These are phyloP conservation scores for Ctenomys sociabilis DNA, from an alignment of 2,113 vertebrate species.

Conservation along the genomic window DNA sequence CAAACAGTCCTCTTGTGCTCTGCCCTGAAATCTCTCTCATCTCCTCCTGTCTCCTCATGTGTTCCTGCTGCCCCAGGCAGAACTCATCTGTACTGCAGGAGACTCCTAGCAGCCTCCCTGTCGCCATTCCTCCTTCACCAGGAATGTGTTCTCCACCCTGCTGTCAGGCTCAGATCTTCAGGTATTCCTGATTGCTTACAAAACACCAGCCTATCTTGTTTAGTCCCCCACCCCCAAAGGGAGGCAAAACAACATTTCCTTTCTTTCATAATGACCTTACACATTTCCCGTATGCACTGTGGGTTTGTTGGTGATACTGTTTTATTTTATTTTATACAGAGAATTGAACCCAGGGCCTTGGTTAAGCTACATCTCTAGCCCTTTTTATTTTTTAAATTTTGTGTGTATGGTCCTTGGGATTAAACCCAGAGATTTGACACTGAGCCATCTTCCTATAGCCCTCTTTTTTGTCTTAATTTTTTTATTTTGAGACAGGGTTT, in stretches of 20 bases:
- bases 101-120: not conserved
- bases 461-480: not conserved
- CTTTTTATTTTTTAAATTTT: not conserved
- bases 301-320: not conserved
- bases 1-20: not conserved
- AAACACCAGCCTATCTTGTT: not conserved
- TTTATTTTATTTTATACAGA: not conserved
- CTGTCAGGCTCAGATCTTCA: constrained; percentile 30
- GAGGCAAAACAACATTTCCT: not conserved
- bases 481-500: not conserved
- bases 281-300: not conserved
- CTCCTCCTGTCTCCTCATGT: not conserved
- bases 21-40: not conserved
- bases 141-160: not conserved
- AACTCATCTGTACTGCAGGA: not conserved
- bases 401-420: not conserved
- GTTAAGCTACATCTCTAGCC: not conserved
- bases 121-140: not conserved
- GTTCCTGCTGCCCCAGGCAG: not conserved
- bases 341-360: not conserved
- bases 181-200: not conserved
- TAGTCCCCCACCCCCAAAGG: not conserved
- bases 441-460: not conserved
- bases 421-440: not conserved
- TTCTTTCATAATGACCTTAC: not conserved